Evolutionary conservation across 2,113 vertebrate species (phyloP).

Genomic region (Myotis davidii): DNA sequence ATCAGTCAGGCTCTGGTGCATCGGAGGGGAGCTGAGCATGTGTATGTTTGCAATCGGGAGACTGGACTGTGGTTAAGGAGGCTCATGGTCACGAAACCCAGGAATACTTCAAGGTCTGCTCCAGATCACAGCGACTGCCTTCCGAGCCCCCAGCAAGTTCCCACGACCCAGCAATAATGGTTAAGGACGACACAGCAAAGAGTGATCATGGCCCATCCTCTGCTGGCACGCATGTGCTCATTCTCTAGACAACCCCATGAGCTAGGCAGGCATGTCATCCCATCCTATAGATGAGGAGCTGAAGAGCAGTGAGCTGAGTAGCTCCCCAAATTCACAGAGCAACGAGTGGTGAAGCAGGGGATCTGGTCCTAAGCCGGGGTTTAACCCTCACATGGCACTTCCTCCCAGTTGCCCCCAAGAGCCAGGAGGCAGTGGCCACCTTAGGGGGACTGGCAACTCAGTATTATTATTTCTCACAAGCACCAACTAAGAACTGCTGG

Average conservation of each 20-base stretch:
- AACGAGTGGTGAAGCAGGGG: neutral
- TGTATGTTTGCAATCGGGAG: neutral
- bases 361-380: neutral
- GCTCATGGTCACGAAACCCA: neutral
- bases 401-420: neutral
- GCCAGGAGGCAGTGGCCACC: neutral
- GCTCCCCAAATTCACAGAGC: neutral
- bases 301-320: neutral
- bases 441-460: neutral
- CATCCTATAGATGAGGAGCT: neutral
- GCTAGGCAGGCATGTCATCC: too few species aligned
- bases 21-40: neutral
- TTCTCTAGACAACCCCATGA: neutral
- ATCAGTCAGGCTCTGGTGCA: slow-evolving; percentile 55
- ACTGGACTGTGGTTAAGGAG: neutral
- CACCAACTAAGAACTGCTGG: neutral
- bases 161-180: neutral
- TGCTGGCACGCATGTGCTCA: too few species aligned
- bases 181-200: neutral
- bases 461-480: neutral
- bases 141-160: neutral
- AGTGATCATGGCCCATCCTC: neutral
- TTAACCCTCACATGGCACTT: neutral
- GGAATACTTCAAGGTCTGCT: neutral
- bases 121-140: neutral